Evolutionary conservation across 2,797 vertebrate genomes (phyloP), one percentile per base, ranked within the genome.

Genomic region (Pseudomugil gertrudae): DNA sequence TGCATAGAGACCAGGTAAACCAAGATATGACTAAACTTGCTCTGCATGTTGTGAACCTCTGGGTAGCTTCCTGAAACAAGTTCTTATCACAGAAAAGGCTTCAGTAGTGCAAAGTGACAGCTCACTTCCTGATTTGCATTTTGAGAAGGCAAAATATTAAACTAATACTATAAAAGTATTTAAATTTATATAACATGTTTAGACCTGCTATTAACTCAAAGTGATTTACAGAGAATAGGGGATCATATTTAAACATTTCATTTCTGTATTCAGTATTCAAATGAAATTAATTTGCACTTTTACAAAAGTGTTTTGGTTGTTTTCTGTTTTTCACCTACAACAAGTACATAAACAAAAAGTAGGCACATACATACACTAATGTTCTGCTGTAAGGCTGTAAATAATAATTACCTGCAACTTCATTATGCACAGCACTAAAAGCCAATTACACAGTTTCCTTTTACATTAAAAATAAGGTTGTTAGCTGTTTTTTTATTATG

Each of bases 71-170:
- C 81, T 86, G 73, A 83, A 78, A 57, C 71, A 32, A n/a, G 54
- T 60, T 69, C 85, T 88, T 90, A 90, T 90, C 86, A 47, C 81
- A 63, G 63, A 72, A 77, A 85, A 76, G 76, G 57, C 84, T 78
- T 79, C 57, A 67, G 67, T 79, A 74, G 76, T 36, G 62, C 63
- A 70, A 53, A 43, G 63, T 72, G 81, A 90, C 78, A 83, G 66
- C 80, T 73, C 47, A 83, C 89, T 93, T 94, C 92, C 90, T 90
- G 87, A 80, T 90, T 79, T 78, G 71, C 82, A 84, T 93, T 92
- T 91, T 76, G n/a, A 90, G 83, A 65, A 70, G 51, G 72, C 74
- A 76, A 50, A 79, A 78, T 76, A 92, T 87, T 85, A 85, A 81
- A n/a, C n/a, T n/a, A n/a, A n/a, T n/a, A n/a, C n/a, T n/a, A n/a